Evolutionary conservation across 2,888 invertebrate genomes (phyloP).

Genomic region (Melieria picta): DNA sequence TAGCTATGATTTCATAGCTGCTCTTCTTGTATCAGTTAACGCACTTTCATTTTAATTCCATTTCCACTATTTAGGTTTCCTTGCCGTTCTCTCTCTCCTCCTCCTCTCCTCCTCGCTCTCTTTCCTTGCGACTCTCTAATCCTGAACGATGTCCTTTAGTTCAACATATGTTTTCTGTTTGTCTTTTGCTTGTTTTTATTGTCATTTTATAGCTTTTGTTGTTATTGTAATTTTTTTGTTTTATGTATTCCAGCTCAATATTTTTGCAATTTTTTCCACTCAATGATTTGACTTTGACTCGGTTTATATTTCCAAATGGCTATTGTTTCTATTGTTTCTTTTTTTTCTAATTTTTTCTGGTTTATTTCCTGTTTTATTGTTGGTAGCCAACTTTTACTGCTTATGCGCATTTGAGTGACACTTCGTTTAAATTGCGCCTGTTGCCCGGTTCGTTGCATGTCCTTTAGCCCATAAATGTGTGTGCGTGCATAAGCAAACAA

Average conservation of each 20-base stretch:
- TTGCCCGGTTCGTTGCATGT: background rate
- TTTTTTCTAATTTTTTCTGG: background rate
- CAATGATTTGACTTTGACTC: background rate
- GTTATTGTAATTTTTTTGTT: background rate
- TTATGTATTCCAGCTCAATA: background rate
- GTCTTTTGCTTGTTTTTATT: background rate
- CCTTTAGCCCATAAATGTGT: too few relatives aligned
- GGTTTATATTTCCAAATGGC: too few relatives aligned
- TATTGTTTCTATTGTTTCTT: background rate
- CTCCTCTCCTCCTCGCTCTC: too few relatives aligned
- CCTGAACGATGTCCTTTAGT: slow-evolving; percentile 38
- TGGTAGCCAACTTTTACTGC: background rate
- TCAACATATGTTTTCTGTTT: slow-evolving; percentile 31
- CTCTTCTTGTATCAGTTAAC: too few relatives aligned
- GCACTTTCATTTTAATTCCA: too few relatives aligned
- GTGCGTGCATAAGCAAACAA: too few relatives aligned
- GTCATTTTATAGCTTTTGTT: background rate
- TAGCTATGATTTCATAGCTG: too few relatives aligned
- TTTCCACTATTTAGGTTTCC: too few relatives aligned
- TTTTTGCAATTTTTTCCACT: background rate
- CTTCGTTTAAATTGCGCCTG: background rate
- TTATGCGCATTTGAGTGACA: background rate
- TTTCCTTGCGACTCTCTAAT: slow-evolving; percentile 19
- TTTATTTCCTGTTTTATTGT: background rate
- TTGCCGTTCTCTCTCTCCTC: too few relatives aligned